These are phyloP conservation scores for Chamaetylas fuelleborni DNA, from an alignment of 2,113 vertebrate genomes.

Conservation along the genomic window DNA sequence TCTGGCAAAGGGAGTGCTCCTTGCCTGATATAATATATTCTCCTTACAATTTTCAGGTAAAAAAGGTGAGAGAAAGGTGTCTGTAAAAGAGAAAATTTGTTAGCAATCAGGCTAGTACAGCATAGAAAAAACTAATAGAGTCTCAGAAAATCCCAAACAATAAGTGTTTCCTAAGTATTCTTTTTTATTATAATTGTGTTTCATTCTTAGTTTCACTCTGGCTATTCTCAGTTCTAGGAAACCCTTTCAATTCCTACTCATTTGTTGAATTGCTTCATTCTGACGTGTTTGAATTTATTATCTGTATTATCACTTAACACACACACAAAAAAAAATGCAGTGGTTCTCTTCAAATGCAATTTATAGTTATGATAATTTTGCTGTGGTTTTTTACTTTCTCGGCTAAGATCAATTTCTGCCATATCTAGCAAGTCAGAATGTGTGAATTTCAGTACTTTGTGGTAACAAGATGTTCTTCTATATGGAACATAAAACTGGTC, in stretches of 20 bases:
- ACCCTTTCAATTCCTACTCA: not conserved
- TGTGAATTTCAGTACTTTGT: not conserved
- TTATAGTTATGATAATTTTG: not conserved
- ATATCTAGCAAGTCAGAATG: not conserved
- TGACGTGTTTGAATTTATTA: not conserved
- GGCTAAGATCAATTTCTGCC: not conserved
- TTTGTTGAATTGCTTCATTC: not conserved
- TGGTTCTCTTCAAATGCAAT: not conserved
- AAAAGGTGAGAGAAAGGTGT: not conserved
- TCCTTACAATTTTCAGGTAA: not conserved
- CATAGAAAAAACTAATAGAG: not conserved
- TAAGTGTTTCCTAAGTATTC: not conserved
- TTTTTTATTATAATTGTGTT: not conserved
- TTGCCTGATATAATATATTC: not conserved
- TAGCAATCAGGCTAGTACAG: not conserved
- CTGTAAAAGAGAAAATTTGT: not conserved
- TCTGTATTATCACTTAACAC: not conserved
- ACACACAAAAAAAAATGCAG: not conserved
- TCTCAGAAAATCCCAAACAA: not conserved
- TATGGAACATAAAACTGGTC: constrained; percentile 14
- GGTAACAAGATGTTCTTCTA: constrained; percentile 1
- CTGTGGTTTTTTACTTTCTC: not conserved
- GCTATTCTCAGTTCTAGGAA: not conserved
- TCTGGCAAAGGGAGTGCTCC: not conserved
- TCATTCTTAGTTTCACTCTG: not conserved